Percentiles rank a stretch among this genome's conserved stretches.
Evolutionary conservation across 2,888 invertebrate genomes (phyloP).

Genomic region (Lycaena phlaeas): DNA sequence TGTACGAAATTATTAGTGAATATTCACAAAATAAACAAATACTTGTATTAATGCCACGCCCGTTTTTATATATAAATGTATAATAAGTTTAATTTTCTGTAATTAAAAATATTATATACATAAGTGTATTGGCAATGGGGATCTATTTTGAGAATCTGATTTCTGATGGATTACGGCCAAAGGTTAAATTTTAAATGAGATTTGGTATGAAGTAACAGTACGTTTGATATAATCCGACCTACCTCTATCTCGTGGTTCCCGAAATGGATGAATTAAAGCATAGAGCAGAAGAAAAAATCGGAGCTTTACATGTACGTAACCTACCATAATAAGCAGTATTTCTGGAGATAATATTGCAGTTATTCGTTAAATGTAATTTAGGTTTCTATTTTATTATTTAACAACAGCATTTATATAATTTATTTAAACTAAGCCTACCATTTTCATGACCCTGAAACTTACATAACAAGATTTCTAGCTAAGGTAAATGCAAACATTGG

Average conservation of each 20-base stretch:
- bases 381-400: constrained; percentile 25
- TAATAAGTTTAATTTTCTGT: constrained; percentile 3
- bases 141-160: constrained; percentile 62
- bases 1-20: constrained; percentile 1
- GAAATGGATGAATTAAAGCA: constrained; percentile 62
- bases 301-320: constrained; percentile 60
- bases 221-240: constrained; percentile 38
- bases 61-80: not conserved
- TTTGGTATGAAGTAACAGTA: constrained; percentile 47
- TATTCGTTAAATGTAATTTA: constrained; percentile 25
- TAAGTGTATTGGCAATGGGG: constrained; percentile 20
- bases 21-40: constrained; percentile 13
- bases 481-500: constrained; percentile 13
- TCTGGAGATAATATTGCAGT: constrained; percentile 7
- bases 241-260: constrained; percentile 31
- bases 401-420: constrained; percentile 20
- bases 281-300: constrained; percentile 61
- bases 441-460: constrained; percentile 26
- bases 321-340: constrained; percentile 29
- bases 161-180: constrained; percentile 59
- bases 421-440: constrained; percentile 12
- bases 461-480: constrained; percentile 33
- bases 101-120: not conserved
- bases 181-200: constrained; percentile 49
- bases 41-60: not conserved